Evolutionary conservation across 2,113 vertebrate genomes (phyloP).

Genomic region (Sorex fumeus): DNA sequence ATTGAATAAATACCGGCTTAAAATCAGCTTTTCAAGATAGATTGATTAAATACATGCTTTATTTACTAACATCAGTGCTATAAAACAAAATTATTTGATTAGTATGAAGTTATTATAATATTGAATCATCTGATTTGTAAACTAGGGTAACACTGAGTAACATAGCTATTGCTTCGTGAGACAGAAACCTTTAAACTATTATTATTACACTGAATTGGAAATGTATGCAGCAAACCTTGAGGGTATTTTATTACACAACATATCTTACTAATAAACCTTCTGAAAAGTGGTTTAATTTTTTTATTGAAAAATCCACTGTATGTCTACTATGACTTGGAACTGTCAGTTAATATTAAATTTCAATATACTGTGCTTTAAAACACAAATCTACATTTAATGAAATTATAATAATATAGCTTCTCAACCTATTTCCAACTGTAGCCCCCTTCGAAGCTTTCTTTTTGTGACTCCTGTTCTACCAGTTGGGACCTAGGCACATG

Average conservation of each 20-base stretch:
- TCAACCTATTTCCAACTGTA: too few species aligned
- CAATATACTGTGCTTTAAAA: constrained; percentile 8
- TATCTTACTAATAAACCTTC: constrained; percentile 25
- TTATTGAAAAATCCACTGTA: not conserved
- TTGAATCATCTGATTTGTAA: constrained; percentile 62
- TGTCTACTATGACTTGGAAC: constrained; percentile 24
- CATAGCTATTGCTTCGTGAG: constrained; percentile 58
- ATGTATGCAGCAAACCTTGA: constrained; percentile 19
- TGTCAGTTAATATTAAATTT: constrained; percentile 56
- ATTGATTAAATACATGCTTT: constrained; percentile 59
- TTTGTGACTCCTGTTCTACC: too few species aligned
- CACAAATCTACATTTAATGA: constrained; percentile 55
- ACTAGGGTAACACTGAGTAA: constrained; percentile 59
- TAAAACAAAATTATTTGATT: constrained; percentile 69
- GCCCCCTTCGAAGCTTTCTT: too few species aligned
- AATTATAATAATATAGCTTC: not conserved
- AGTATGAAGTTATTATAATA: constrained; percentile 59
- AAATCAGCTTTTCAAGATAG: constrained; percentile 66
- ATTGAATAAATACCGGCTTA: constrained; percentile 5
- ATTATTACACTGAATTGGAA: constrained; percentile 21
- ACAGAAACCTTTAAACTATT: constrained; percentile 51
- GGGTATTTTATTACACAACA: constrained; percentile 35
- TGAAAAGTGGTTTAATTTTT: constrained; percentile 55
- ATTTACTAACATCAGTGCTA: constrained; percentile 64
- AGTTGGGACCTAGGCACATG: too few species aligned